A percentile compares a stretch with the other conserved stretches of the same genome.
Evolutionary conservation across 2,797 vertebrate species (phyloP).

Genomic region (Simalia tracyae): DNA sequence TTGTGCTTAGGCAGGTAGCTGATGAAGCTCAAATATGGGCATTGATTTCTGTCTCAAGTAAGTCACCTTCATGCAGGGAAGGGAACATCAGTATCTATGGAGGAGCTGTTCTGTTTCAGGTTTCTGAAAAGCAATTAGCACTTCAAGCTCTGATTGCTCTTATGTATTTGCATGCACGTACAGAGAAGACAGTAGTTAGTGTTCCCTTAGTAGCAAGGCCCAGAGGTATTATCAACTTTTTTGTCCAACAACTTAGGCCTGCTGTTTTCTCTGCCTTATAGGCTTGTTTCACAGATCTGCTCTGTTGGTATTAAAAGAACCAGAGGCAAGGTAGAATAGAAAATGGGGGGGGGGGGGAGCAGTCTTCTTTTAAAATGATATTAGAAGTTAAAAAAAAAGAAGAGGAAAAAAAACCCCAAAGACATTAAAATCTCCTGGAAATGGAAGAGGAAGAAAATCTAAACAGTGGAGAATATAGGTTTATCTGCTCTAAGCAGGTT

Average conservation of each 20-base stretch:
- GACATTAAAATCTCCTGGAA: background rate
- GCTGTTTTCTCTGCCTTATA: background rate
- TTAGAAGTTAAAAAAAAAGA: background rate
- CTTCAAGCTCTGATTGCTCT: background rate
- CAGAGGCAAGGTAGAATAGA: background rate
- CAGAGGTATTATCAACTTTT: background rate
- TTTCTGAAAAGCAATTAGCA: background rate
- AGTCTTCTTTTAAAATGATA: background rate
- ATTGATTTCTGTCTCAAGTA: background rate
- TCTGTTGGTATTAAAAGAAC: background rate
- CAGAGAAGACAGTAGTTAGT: background rate
- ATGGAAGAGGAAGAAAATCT: background rate
- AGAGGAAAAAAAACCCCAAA: background rate
- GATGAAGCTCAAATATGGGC: background rate
- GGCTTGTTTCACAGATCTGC: background rate
- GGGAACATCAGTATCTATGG: background rate
- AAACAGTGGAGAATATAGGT: background rate
- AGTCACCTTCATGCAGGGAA: background rate
- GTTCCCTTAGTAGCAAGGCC: background rate
- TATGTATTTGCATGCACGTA: background rate
- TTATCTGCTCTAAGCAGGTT: background rate
- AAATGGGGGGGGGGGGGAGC: too few relatives aligned
- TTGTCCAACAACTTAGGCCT: background rate
- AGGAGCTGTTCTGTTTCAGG: background rate
- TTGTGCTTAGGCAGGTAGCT: background rate